Evolutionary conservation across 2,888 invertebrate species (phyloP).

Genomic region (Drepana falcataria): DNA sequence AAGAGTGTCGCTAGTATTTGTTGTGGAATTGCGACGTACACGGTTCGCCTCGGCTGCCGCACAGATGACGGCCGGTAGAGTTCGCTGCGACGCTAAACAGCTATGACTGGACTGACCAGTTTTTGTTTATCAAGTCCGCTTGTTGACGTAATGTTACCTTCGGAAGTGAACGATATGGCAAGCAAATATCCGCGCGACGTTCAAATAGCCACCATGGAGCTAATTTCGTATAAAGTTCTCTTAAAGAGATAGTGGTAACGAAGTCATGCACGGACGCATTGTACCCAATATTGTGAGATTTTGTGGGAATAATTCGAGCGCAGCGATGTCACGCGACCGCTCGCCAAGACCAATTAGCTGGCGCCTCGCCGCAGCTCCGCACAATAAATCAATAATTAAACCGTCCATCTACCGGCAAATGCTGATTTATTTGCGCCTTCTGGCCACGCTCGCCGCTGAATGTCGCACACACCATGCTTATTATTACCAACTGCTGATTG

Average conservation of each 20-base stretch:
- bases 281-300: conserved; percentile 63
- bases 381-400: conserved; percentile 78
- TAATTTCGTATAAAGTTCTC: conserved; percentile 15
- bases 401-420: conserved; percentile 73
- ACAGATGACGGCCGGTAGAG: conserved; percentile 34
- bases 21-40: conserved; percentile 37
- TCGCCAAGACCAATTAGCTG: conserved; percentile 69
- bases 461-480: conserved; percentile 41
- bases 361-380: conserved; percentile 49
- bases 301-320: conserved; percentile 65
- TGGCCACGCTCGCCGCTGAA: conserved; percentile 53
- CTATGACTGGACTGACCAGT: conserved; percentile 30
- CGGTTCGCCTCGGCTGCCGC: conserved; percentile 39
- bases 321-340: conserved; percentile 68
- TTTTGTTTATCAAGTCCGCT: conserved; percentile 26
- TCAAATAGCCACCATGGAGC: conserved; percentile 3
- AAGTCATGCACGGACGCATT: conserved; percentile 52
- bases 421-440: conserved; percentile 70
- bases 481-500: conserved; percentile 45
- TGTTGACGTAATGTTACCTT: conserved; percentile 34
- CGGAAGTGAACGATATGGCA: conserved; percentile 41
- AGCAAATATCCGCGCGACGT: conserved; percentile 37
- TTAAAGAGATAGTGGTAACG: conserved; percentile 48
- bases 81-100: conserved; percentile 47
- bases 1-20: conserved; percentile 55